Evolutionary conservation across 2,888 invertebrate genomes (phyloP).

Genomic region (Diaphora mendica): DNA sequence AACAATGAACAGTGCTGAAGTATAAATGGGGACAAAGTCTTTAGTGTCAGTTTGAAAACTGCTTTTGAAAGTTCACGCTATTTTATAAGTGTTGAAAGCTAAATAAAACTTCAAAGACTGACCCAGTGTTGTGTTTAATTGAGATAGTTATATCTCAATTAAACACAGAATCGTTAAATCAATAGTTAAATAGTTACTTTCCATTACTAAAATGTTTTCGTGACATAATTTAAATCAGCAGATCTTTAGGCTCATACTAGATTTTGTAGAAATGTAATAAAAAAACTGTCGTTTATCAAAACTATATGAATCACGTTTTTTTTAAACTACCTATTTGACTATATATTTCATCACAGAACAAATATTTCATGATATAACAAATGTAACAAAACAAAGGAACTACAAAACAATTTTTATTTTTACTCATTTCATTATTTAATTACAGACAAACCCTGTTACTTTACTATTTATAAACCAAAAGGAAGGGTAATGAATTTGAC

Average conservation of each 20-base stretch:
- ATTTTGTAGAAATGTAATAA: background rate
- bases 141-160: background rate
- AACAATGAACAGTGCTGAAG: background rate
- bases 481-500: no score
- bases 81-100: constrained; percentile 1
- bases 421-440: no score
- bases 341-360: no score
- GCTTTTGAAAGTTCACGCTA: constrained; percentile 7
- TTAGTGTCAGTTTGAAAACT: background rate
- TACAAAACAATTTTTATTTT: no score
- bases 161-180: background rate
- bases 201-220: background rate
- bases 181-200: background rate
- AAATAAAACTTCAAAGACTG: constrained; percentile 9
- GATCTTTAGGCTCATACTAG: background rate
- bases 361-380: no score
- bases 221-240: background rate
- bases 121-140: background rate
- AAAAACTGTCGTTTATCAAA: background rate
- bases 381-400: no score
- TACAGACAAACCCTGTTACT: no score
- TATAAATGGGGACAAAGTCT: no score
- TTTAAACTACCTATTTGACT: no score
- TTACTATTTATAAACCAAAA: no score
- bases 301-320: no score